A percentile compares a stretch with the other conserved stretches of the same genome.
Evolutionary conservation across 2,113 vertebrate genomes (phyloP).

Genomic region (Canis aureus): DNA sequence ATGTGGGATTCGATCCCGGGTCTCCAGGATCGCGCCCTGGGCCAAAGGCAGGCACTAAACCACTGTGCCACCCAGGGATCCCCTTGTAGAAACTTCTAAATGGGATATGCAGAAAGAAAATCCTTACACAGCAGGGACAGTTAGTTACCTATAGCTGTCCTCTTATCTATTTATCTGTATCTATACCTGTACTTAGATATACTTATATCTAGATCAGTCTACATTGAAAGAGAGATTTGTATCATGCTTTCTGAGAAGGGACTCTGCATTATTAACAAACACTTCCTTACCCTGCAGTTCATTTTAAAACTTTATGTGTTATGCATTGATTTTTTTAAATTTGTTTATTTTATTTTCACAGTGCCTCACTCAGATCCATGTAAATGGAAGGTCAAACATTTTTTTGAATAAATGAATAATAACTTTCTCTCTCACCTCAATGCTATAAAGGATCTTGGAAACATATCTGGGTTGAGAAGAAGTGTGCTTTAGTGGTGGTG

Average conservation of each 20-base stretch:
- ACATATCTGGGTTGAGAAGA: conserved; percentile 42
- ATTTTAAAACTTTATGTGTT: not conserved
- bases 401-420: conserved; percentile 4
- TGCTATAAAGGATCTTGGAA: conserved; percentile 2
- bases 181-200: not conserved
- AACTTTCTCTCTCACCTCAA: not conserved
- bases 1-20: too few relatives aligned
- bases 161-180: not conserved
- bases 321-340: not conserved
- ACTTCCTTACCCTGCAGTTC: conserved; percentile 12
- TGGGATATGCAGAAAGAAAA: not conserved
- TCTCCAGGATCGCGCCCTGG: too few relatives aligned
- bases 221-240: not conserved
- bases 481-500: not conserved
- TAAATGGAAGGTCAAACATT: not conserved
- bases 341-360: not conserved
- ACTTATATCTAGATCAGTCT: not conserved
- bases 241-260: not conserved
- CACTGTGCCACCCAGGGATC: too few relatives aligned
- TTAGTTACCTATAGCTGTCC: not conserved
- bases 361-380: not conserved
- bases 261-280: not conserved
- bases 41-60: too few relatives aligned
- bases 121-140: not conserved
- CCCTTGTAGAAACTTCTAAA: not conserved